phyloP scores from a whole-genome alignment of 2,113 vertebrate species.

The Dinomys branickii region DNA sequence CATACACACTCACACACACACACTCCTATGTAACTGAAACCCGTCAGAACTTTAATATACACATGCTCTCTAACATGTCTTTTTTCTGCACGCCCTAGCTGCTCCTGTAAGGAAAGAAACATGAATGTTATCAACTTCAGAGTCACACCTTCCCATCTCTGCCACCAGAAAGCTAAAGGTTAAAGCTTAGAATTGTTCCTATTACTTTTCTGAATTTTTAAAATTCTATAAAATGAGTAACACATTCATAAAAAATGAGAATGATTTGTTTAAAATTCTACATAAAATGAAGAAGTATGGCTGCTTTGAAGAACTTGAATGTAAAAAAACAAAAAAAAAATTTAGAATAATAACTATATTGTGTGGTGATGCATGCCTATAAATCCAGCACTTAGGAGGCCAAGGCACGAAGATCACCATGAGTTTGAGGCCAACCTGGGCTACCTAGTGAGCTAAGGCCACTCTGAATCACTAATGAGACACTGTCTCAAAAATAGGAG shows the following conservation, averaged over 20 bases:
- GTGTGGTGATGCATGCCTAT: neutral
- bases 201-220: slow-evolving; percentile 16
- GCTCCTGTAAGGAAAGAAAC: neutral
- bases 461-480: neutral
- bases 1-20: neutral
- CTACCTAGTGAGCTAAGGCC: neutral
- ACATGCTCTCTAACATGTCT: neutral
- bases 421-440: neutral
- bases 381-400: neutral
- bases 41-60: neutral
- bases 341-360: neutral
- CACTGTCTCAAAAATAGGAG: neutral
- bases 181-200: slow-evolving; percentile 1
- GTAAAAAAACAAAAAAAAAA: neutral
- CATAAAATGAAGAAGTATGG: neutral
- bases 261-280: neutral
- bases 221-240: slow-evolving; percentile 34
- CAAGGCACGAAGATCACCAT: neutral
- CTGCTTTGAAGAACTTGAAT: neutral
- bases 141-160: neutral
- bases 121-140: neutral
- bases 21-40: neutral
- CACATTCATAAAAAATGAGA: neutral
- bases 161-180: neutral
- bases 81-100: neutral